Conservation (phyloP, 2,797 vertebrate species). For the Chelon labrosus region DNA sequence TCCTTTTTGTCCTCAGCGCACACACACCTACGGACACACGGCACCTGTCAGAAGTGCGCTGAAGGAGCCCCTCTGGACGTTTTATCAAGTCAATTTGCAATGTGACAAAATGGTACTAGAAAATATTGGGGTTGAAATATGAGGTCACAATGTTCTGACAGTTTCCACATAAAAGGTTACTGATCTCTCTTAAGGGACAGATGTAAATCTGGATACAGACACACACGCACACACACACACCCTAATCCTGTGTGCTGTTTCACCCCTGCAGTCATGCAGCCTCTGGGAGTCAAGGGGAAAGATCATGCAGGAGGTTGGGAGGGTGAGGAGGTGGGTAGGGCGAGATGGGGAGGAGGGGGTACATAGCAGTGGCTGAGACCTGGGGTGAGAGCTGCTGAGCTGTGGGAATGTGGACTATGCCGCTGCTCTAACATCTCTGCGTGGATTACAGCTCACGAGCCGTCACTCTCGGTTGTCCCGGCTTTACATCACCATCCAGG, state of each 20-base stretch:
- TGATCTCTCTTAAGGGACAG: slow-evolving; percentile 68
- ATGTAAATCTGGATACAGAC: slow-evolving; percentile 53
- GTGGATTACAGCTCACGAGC: slow-evolving; percentile 57
- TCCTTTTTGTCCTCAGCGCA: slow-evolving; percentile 23
- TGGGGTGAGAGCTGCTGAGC: slow-evolving; percentile 45
- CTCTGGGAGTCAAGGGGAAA: slow-evolving; percentile 43
- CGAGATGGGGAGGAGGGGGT: slow-evolving; percentile 16
- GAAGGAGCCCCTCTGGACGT: slow-evolving; percentile 27
- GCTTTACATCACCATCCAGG: slow-evolving; percentile 43
- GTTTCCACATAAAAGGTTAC: slow-evolving; percentile 64
- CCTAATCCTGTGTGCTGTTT: slow-evolving; percentile 33
- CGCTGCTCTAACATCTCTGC: slow-evolving; percentile 60
- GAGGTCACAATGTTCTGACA: slow-evolving; percentile 56
- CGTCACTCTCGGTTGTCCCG: slow-evolving; percentile 34
- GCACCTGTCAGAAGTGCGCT: slow-evolving; percentile 57
- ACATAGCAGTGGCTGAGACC: slow-evolving; percentile 39
- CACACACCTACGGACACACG: slow-evolving; percentile 54
- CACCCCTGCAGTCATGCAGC: slow-evolving; percentile 41
- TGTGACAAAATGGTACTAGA: slow-evolving; percentile 56
- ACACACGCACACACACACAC: slow-evolving; percentile 6
- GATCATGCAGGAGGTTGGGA: slow-evolving; percentile 34
- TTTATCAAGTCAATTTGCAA: slow-evolving; percentile 49
- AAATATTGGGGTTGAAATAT: slow-evolving; percentile 61
- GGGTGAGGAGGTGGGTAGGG: slow-evolving; percentile 10
- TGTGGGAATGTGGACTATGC: slow-evolving; percentile 57